Evolutionary conservation across 2,888 invertebrate species (phyloP).

Genomic region (Andrena bicolor): DNA sequence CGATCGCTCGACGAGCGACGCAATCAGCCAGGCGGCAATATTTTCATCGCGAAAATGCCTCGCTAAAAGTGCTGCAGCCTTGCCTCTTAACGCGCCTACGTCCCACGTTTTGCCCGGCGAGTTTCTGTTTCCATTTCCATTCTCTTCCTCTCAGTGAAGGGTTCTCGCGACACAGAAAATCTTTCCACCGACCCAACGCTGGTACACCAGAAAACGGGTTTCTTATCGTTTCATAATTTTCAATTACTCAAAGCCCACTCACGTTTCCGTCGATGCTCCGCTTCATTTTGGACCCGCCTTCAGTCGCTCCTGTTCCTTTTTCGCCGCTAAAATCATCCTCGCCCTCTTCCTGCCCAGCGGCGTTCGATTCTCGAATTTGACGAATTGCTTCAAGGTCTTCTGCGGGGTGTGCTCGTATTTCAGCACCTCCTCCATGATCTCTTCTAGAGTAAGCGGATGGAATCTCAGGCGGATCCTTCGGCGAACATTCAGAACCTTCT

Average conservation of each 20-base stretch:
- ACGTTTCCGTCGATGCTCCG: neutral
- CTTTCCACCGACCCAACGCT: neutral
- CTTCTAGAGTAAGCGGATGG: constrained; percentile 86
- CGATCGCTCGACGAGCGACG: neutral
- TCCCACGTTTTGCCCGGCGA: constrained; percentile 55
- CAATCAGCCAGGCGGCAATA: neutral
- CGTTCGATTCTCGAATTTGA: constrained; percentile 71
- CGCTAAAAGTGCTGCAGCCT: constrained; percentile 48
- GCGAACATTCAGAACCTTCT: constrained; percentile 85
- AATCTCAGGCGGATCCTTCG: constrained; percentile 86
- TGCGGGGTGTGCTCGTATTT: constrained; percentile 69
- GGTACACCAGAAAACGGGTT: neutral
- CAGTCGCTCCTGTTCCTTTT: neutral
- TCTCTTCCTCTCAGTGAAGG: constrained; percentile 39
- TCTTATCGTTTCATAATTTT: neutral
- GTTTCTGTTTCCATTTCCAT: constrained; percentile 45
- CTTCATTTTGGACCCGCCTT: neutral
- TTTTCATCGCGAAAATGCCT: constrained; percentile 27
- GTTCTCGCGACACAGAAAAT: constrained; percentile 10
- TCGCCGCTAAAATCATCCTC: constrained; percentile 48
- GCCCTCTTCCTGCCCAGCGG: constrained; percentile 68
- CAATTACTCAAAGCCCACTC: neutral
- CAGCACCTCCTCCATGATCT: constrained; percentile 86
- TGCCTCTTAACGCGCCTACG: constrained; percentile 38
- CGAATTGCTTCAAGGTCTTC: constrained; percentile 62